Percentiles rank a stretch among this genome's conserved stretches.
These are phyloP conservation scores for Ditula angustiorana DNA, from an alignment of 2,888 invertebrate species.

Conservation along the genomic window DNA sequence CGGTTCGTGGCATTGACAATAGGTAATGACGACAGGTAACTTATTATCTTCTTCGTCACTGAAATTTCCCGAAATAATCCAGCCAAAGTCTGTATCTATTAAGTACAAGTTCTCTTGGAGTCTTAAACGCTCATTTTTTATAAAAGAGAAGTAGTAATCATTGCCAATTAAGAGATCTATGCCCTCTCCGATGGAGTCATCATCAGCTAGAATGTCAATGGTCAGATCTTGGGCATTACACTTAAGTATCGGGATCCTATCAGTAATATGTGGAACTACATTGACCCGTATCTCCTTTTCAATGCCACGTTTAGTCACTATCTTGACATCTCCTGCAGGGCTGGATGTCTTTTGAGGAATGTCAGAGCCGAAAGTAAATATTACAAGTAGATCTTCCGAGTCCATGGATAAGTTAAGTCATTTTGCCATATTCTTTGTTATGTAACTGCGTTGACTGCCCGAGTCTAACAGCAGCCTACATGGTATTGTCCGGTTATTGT, in stretches of 20 bases:
- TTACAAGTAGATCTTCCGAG: background rate
- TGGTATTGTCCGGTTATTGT: background rate
- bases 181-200: background rate
- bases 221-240: background rate
- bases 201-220: background rate
- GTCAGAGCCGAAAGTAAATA: background rate
- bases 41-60: background rate
- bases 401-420: background rate
- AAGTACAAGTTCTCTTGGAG: background rate
- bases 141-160: background rate
- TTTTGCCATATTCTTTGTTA: background rate
- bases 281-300: background rate
- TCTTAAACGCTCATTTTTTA: background rate
- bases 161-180: background rate
- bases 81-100: background rate
- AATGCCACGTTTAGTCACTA: background rate
- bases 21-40: background rate
- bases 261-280: background rate
- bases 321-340: background rate
- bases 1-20: background rate
- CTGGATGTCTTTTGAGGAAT: background rate
- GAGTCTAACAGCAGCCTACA: background rate
- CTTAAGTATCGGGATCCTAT: background rate
- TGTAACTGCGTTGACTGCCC: background rate
- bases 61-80: background rate